These are phyloP conservation scores for Bugula neritina DNA, from an alignment of 2,888 invertebrate species.

Conservation along the genomic window DNA sequence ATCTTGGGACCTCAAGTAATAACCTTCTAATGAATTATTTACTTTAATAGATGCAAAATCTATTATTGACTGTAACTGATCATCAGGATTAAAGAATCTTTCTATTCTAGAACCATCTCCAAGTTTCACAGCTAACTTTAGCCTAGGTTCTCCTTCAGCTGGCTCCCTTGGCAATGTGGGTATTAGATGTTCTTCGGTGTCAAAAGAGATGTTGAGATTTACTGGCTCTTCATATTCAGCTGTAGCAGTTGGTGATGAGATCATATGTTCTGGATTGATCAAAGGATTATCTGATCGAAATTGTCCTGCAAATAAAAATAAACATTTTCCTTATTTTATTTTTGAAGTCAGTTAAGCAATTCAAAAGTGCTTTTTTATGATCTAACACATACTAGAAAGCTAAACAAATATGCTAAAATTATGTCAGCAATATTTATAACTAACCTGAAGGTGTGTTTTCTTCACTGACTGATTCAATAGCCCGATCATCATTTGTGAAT, in stretches of 20 bases:
- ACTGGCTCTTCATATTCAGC: too few species aligned
- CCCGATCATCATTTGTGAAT: conserved; percentile 2
- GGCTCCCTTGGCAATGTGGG: background rate
- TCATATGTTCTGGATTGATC: background rate
- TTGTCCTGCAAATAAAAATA: conserved; percentile 9
- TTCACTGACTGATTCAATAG: background rate
- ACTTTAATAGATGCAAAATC: background rate
- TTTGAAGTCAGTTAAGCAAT: too few species aligned
- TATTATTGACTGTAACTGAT: background rate
- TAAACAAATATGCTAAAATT: too few species aligned
- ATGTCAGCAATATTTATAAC: too few species aligned
- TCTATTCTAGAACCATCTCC: background rate
- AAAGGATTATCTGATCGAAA: background rate
- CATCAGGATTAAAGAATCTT: background rate
- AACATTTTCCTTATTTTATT: too few species aligned
- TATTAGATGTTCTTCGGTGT: background rate
- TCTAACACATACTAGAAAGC: too few species aligned
- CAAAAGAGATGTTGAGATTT: too few species aligned
- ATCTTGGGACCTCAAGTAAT: background rate
- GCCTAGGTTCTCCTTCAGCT: background rate
- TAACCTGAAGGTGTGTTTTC: conserved; percentile 15
- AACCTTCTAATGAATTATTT: background rate
- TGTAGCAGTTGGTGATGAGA: too few species aligned
- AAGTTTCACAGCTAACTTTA: conserved; percentile 7
- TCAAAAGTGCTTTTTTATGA: too few species aligned